A percentile compares a stretch with the other conserved stretches of the same genome.
These are phyloP conservation scores for Thunnus maccoyii DNA, from an alignment of 2,113 vertebrate species.

Conservation along the genomic window DNA sequence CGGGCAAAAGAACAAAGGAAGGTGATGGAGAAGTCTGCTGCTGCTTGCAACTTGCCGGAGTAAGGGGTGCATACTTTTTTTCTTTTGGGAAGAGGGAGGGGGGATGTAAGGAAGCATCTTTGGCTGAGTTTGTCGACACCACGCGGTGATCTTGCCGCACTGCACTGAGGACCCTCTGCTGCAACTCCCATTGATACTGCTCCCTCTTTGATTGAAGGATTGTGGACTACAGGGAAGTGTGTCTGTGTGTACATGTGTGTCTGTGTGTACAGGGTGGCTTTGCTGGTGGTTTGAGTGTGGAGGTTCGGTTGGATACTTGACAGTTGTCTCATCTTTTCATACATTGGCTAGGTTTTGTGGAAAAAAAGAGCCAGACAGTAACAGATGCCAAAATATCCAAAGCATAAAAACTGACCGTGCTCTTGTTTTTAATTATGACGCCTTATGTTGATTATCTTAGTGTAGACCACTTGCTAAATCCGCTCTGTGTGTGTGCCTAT, in stretches of 20 bases:
- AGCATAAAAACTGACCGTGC: background rate
- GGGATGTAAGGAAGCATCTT: background rate
- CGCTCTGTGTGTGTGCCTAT: constrained; percentile 29
- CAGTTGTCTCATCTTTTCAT: background rate
- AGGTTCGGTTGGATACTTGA: background rate
- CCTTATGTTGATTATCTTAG: background rate
- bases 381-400: background rate
- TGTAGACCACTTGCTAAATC: background rate
- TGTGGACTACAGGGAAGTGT: constrained; percentile 52
- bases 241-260: constrained; percentile 4
- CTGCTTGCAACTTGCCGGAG: constrained; percentile 43
- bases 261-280: background rate
- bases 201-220: constrained; percentile 58
- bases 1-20: constrained; percentile 2
- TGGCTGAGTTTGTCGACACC: constrained; percentile 77
- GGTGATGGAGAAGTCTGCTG: constrained; percentile 7
- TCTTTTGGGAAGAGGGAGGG: background rate
- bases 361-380: background rate
- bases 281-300: background rate
- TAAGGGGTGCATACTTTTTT: constrained; percentile 25
- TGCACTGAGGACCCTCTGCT: constrained; percentile 34
- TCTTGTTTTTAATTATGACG: background rate
- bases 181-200: constrained; percentile 59
- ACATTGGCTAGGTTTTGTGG: background rate
- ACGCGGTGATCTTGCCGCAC: constrained; percentile 54